These are phyloP conservation scores for Miniopterus natalensis DNA, from an alignment of 2,113 vertebrate genomes.

Conservation along the genomic window DNA sequence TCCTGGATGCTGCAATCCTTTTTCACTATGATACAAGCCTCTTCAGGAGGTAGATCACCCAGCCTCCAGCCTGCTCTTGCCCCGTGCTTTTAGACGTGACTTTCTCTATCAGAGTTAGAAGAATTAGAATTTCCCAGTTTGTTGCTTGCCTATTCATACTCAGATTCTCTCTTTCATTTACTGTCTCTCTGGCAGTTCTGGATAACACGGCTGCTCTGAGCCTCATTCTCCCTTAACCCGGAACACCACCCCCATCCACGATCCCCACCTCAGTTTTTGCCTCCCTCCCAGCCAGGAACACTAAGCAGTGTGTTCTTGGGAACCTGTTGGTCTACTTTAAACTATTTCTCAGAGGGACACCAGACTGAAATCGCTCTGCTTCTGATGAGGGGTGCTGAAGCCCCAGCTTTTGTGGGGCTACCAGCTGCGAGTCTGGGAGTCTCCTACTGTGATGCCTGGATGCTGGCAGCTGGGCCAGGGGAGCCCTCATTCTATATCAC, in stretches of 20 bases:
- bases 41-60: background rate
- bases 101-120: background rate
- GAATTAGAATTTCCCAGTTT: background rate
- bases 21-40: background rate
- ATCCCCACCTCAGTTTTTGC: background rate
- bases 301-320: background rate
- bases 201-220: background rate
- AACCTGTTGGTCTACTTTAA: background rate
- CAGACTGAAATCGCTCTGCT: background rate
- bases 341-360: background rate
- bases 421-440: background rate
- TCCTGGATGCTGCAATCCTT: constrained; percentile 12
- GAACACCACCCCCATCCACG: background rate
- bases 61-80: background rate
- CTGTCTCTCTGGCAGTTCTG: background rate
- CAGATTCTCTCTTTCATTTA: background rate
- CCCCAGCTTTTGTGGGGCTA: background rate
- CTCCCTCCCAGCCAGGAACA: background rate
- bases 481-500: background rate
- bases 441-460: background rate
- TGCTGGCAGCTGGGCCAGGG: background rate
- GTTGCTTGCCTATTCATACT: background rate
- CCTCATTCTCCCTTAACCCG: background rate
- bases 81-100: background rate
- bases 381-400: background rate